A percentile compares a stretch with the other conserved stretches of the same genome.
phyloP scores from a whole-genome alignment of 2,888 invertebrate species.

The Synanthedon andrenaeformis region DNA sequence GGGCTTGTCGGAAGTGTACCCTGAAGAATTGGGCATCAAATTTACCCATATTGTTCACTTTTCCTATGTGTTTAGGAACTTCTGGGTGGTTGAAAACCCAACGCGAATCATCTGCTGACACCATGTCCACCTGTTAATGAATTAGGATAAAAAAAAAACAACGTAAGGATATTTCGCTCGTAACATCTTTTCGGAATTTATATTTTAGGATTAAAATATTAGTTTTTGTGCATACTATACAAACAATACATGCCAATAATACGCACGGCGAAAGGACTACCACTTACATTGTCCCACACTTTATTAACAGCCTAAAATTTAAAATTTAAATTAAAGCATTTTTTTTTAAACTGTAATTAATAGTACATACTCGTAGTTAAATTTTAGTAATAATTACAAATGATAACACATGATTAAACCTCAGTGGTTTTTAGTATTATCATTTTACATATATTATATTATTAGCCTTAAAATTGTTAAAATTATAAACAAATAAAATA shows the following conservation, averaged over 20 bases:
- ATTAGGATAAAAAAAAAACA: background rate
- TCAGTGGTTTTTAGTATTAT: no score
- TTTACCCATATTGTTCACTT: slow-evolving; percentile 64
- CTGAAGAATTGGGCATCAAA: slow-evolving; percentile 77
- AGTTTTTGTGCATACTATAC: background rate
- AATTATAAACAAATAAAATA: no score
- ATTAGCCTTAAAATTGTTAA: no score
- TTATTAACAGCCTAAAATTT: no score
- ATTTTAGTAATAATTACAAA: no score
- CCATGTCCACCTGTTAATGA: slow-evolving; percentile 76
- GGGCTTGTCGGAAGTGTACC: slow-evolving; percentile 51
- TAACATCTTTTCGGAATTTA: background rate
- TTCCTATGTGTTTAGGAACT: slow-evolving; percentile 72
- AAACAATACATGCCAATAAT: background rate
- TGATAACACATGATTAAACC: no score
- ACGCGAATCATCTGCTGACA: slow-evolving; percentile 74
- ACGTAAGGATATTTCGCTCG: background rate
- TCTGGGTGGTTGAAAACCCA: slow-evolving; percentile 72
- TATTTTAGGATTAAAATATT: background rate
- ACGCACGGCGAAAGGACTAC: no score
- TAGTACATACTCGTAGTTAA: no score
- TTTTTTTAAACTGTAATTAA: no score
- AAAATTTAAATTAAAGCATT: no score
- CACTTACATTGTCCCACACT: no score
- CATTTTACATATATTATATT: no score